Evolutionary conservation across 2,888 invertebrate genomes (phyloP), one percentile per base, ranked within the genome.

Genomic region (Pollenia labialis): DNA sequence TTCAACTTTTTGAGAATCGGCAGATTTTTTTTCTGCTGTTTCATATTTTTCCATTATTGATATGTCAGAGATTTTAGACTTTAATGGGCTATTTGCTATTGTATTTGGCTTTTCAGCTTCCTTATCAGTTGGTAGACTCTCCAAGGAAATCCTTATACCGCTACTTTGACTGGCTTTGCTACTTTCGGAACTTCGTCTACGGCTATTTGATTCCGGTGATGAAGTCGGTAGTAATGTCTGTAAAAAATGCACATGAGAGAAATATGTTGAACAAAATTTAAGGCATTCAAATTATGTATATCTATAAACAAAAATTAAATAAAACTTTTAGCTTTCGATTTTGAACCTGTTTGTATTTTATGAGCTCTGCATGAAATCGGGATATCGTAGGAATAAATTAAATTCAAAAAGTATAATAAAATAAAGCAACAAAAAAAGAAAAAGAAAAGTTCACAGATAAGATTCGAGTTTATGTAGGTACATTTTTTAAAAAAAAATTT

Each of bases 151-250:
- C 79, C 89, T 88, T 60, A 87, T 56, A 64, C 82, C 88, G 62
- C 89, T 91, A 69, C 90, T 90, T 68, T 91, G 90, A 81, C 92
- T 91, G 81, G 90, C 89, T 23, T 92, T 90, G 81, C 91, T 92
- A 85, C 92, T 91, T 14, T 92, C 92, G 0, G 92, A 92, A 83
- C 92, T 87, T 7, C 82, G 74, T 44, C 72, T 92, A 44, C 91
- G 91, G 4, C 91, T 90, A 46, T 91, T 89, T 16, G 91, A 90
- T 81, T 91, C 89, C 18, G 90, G 89, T 62, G 91, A 90, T 75
- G 90, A 89, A 80, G 89, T 90, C 18, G 89, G 89, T 32, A 90
- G 88, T 11, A 90, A 48, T 42, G 18, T 68, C 79, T 79, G 62
- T 1, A 54, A 76, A 52, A 75, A 1, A n/a, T 0, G 46, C 0